Evolutionary conservation across 2,797 vertebrate genomes (phyloP).

Genomic region (Rhinichthys osculus): DNA sequence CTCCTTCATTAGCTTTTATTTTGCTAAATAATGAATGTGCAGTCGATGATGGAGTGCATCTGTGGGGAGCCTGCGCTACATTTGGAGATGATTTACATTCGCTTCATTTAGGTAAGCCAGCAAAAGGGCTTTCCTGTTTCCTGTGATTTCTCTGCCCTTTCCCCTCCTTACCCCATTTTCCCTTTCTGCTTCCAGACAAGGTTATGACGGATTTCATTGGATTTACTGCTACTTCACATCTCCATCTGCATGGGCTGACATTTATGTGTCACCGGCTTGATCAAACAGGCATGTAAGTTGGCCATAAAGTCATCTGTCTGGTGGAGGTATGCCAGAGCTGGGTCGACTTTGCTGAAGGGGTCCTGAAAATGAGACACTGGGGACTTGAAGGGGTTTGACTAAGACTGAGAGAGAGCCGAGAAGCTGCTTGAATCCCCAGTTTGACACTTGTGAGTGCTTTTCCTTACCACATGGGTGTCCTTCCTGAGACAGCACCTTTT

Average conservation of each 20-base stretch:
- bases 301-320: constrained; percentile 45
- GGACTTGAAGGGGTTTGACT: neutral
- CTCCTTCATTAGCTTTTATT: constrained; percentile 68
- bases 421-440: neutral
- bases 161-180: neutral
- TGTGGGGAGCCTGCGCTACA: constrained; percentile 46
- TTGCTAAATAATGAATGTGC: constrained; percentile 71
- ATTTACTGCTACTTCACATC: constrained; percentile 49
- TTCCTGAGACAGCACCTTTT: constrained; percentile 15
- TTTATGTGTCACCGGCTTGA: constrained; percentile 38
- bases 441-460: constrained; percentile 14
- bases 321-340: constrained; percentile 3
- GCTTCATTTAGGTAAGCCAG: constrained; percentile 43
- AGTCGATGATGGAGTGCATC: constrained; percentile 51
- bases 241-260: constrained; percentile 32
- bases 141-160: constrained; percentile 30
- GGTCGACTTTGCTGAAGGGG: neutral
- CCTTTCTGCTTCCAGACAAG: constrained; percentile 12
- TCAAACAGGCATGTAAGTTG: constrained; percentile 56
- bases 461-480: constrained; percentile 13
- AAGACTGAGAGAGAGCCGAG: neutral
- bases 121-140: constrained; percentile 21
- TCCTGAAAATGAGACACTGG: constrained; percentile 7
- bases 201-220: constrained; percentile 29
- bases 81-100: constrained; percentile 56